Evolutionary conservation across 2,113 vertebrate species (phyloP), one percentile per base, ranked within the genome.

Genomic region (Oreochromis tanganicae): DNA sequence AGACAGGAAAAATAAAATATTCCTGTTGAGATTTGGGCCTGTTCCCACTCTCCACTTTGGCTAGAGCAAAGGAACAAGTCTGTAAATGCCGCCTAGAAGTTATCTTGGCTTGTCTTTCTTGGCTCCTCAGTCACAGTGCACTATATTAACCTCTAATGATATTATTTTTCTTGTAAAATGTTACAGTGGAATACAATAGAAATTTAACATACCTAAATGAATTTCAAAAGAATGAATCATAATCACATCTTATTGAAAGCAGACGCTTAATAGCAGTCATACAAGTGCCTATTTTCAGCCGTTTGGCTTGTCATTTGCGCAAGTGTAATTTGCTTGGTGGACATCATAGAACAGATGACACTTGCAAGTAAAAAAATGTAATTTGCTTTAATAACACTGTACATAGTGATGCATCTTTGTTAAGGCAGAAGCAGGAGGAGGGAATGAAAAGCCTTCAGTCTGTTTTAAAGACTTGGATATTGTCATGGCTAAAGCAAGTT

Each of bases 351-450:
- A 79, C 9, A 83, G 57, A 75, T 79, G 5, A 85, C 34, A 52
- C 12, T n/a, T 10, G 80, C 46, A 38, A 81, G 68, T 83, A 11
- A 80, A 84, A 90, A 83, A 87, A 81, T 80, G 14, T 48, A 4
- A 80, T 63, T 27, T 66, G 16, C 17, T 93, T 93, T 94, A 93
- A 88, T 90, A 86, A 89, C 82, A 79, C 50, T 87, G 27, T 90
- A 85, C 36, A 90, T 52, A 19, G 57, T 89, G 27, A 83, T 84
- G 84, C 34, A 86, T 81, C 14, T 81, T 43, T 89, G 17, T 78
- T 89, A 86, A 66, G 36, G 6, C 27, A 59, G 55, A 90, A 84
- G 84, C 82, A 89, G 46, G n/a, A 43, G n/a, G 14, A 55, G 38
- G 13, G 16, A 32, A 27, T 71, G 5, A 50, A 87, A 75, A 34